Conservation (phyloP, 2,888 invertebrate species). For the Rhingia rostrata region DNA sequence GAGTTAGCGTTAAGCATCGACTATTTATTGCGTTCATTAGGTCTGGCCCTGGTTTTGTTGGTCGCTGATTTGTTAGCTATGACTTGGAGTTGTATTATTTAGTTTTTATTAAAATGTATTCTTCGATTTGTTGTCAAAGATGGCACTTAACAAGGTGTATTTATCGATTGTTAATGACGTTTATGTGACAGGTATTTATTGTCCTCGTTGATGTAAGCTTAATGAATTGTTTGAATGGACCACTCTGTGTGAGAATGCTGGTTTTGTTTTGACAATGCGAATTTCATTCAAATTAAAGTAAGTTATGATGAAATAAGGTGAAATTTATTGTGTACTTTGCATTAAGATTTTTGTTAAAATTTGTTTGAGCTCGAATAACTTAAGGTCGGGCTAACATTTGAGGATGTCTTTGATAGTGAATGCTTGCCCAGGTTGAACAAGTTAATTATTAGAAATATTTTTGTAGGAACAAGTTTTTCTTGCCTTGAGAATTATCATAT, state of each 20-base stretch:
- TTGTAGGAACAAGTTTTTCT: no score
- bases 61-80: slow-evolving; percentile 60
- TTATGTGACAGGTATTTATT: slow-evolving; percentile 68
- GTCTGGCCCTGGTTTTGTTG: slow-evolving; percentile 30
- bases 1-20: slow-evolving; percentile 43
- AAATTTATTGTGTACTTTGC: slow-evolving; percentile 25
- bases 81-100: slow-evolving; percentile 36
- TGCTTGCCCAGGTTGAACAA: no score
- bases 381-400: no score
- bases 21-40: slow-evolving; percentile 61
- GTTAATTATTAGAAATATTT: no score
- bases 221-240: slow-evolving; percentile 67
- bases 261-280: slow-evolving; percentile 33
- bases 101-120: slow-evolving; percentile 56
- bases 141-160: slow-evolving; percentile 74
- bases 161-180: slow-evolving; percentile 70
- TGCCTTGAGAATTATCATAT: no score
- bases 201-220: slow-evolving; percentile 64
- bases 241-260: slow-evolving; percentile 51
- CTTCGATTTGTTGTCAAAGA: slow-evolving; percentile 69
- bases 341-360: slow-evolving; percentile 41
- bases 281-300: slow-evolving; percentile 56
- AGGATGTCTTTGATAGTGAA: no score
- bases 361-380: background rate
- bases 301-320: slow-evolving; percentile 2